Conservation (phyloP, 2,888 invertebrate species). For the Eristalis arbustorum region DNA sequence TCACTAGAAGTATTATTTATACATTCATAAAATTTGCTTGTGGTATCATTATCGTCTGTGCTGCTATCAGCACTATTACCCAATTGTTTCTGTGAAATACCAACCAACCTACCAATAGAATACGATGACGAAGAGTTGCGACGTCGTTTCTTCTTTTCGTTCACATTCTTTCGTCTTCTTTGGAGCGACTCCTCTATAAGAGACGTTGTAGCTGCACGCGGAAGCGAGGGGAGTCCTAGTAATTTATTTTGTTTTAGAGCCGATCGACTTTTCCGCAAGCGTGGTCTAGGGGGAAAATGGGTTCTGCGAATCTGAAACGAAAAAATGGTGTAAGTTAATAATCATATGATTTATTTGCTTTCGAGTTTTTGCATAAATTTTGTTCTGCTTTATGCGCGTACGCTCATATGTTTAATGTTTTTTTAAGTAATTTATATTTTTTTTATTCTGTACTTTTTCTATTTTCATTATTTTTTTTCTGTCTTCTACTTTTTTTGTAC, state of each 20-base stretch:
- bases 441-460: neutral
- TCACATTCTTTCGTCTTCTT: conserved; percentile 2
- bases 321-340: conserved; percentile 21
- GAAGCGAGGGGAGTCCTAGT: neutral
- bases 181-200: neutral
- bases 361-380: conserved; percentile 1
- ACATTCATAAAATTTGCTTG: conserved; percentile 36
- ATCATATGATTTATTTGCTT: conserved; percentile 9
- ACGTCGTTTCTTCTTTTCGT: neutral
- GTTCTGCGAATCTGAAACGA: conserved; percentile 83
- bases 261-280: conserved; percentile 75
- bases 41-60: conserved; percentile 50
- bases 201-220: conserved; percentile 20
- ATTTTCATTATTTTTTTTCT: neutral
- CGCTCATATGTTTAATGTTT: neutral
- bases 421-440: conserved; percentile 2
- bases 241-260: neutral
- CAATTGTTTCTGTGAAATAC: conserved; percentile 25
- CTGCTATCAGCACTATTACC: conserved; percentile 59
- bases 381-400: neutral
- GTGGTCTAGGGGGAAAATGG: conserved; percentile 86
- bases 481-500: neutral
- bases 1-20: neutral
- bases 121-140: conserved; percentile 14
- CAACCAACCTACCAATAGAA: conserved; percentile 54